These are phyloP conservation scores for Peromyscus eremicus DNA, from an alignment of 2,797 vertebrate species.

Conservation along the genomic window DNA sequence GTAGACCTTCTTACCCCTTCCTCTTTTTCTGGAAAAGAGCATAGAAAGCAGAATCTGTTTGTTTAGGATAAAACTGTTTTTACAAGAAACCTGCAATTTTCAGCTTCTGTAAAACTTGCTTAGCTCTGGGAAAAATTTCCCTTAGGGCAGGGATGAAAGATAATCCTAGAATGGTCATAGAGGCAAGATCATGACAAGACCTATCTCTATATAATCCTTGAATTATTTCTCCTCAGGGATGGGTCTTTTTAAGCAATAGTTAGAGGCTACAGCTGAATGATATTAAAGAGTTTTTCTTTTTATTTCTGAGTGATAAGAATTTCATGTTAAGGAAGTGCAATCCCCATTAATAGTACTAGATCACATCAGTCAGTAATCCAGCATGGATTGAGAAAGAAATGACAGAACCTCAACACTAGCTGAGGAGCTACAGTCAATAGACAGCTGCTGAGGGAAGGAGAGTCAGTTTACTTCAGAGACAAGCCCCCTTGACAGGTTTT, in stretches of 20 bases:
- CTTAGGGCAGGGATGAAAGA: background rate
- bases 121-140: background rate
- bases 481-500: background rate
- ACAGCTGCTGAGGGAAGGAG: background rate
- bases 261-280: background rate
- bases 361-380: background rate
- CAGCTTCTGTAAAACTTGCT: background rate
- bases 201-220: background rate
- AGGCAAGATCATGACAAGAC: background rate
- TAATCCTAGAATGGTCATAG: background rate
- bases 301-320: background rate
- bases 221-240: background rate
- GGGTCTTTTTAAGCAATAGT: background rate
- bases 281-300: background rate
- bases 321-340: background rate
- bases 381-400: background rate
- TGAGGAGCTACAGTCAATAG: background rate
- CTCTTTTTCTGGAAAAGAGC: background rate
- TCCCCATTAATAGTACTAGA: background rate
- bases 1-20: background rate
- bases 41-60: background rate
- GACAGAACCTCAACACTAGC: background rate
- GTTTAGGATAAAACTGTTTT: background rate
- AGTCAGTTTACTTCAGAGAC: background rate
- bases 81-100: background rate